Conservation (phyloP, 2,113 vertebrate species). For the Menidia beryllina region DNA sequence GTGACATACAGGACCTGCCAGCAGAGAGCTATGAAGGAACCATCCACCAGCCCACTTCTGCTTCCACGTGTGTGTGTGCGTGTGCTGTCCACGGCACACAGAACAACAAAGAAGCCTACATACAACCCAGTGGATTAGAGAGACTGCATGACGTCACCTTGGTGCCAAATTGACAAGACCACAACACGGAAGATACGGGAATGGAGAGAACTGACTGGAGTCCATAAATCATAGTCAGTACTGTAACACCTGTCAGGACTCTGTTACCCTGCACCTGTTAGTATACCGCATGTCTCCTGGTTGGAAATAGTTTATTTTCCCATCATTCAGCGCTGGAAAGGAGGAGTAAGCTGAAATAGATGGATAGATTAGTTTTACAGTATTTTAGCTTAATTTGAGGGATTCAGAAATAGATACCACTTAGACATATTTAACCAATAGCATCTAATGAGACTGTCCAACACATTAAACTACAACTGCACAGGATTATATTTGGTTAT, state of each 20-base stretch:
- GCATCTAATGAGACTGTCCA: too few species aligned
- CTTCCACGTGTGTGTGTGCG: constrained; percentile 14
- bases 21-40: constrained; percentile 30
- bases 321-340: not conserved
- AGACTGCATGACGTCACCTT: constrained; percentile 53
- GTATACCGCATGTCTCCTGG: constrained; percentile 22
- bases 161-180: constrained; percentile 50
- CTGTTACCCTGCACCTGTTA: constrained; percentile 59
- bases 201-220: constrained; percentile 41
- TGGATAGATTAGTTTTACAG: not conserved
- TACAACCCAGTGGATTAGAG: constrained; percentile 52
- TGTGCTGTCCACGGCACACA: constrained; percentile 29
- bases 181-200: constrained; percentile 24
- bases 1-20: constrained; percentile 41
- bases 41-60: constrained; percentile 31
- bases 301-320: constrained; percentile 11
- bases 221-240: constrained; percentile 65
- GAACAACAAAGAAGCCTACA: constrained; percentile 57
- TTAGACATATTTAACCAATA: too few species aligned
- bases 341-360: not conserved
- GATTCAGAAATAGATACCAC: not conserved
- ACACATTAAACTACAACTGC: too few species aligned
- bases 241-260: constrained; percentile 31
- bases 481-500: too few species aligned
- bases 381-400: not conserved